Conservation (phyloP, 37 sponge, comb jelly and placozoan species). For the Corticium candelabrum region DNA sequence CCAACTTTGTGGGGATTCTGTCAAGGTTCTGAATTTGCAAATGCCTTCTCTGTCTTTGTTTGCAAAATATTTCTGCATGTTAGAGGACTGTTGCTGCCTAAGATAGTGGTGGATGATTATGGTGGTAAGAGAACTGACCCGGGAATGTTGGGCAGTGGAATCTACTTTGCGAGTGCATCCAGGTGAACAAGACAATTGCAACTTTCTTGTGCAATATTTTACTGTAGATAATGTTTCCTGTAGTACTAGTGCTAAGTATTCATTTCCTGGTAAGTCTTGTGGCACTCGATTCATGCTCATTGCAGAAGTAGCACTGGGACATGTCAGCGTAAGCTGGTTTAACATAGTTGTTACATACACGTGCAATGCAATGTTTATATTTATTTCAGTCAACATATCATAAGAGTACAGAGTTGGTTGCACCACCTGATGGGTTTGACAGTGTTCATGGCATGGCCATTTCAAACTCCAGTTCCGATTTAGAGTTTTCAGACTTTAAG, state of each 20-base stretch:
- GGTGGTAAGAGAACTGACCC: slow-evolving; percentile 83
- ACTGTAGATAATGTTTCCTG: not conserved
- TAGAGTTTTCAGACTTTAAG: not conserved
- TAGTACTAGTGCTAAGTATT: slow-evolving; percentile 52
- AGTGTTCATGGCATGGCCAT: slow-evolving; percentile 76
- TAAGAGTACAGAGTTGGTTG: slow-evolving; percentile 26
- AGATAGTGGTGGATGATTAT: slow-evolving; percentile 86
- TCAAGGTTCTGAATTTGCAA: slow-evolving; percentile 43
- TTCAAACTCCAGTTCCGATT: not conserved
- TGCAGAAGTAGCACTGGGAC: slow-evolving; percentile 80
- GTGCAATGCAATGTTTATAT: not conserved
- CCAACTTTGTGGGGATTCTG: slow-evolving; percentile 80
- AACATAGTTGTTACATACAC: not conserved
- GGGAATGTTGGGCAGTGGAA: slow-evolving; percentile 85
- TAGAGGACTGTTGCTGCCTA: slow-evolving; percentile 87
- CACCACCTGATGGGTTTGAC: slow-evolving; percentile 74
- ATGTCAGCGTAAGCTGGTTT: slow-evolving; percentile 48
- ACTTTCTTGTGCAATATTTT: not conserved
- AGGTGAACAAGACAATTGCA: slow-evolving; percentile 46
- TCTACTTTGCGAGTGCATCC: slow-evolving; percentile 87
- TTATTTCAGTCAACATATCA: not conserved
- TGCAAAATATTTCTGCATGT: not conserved
- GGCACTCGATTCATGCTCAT: slow-evolving; percentile 74
- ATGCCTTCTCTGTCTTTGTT: not conserved
- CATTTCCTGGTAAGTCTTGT: slow-evolving; percentile 33